Evolutionary conservation across 1,140 invertebrate species (phyloP).

Genomic region (Atta cephalotes): DNA sequence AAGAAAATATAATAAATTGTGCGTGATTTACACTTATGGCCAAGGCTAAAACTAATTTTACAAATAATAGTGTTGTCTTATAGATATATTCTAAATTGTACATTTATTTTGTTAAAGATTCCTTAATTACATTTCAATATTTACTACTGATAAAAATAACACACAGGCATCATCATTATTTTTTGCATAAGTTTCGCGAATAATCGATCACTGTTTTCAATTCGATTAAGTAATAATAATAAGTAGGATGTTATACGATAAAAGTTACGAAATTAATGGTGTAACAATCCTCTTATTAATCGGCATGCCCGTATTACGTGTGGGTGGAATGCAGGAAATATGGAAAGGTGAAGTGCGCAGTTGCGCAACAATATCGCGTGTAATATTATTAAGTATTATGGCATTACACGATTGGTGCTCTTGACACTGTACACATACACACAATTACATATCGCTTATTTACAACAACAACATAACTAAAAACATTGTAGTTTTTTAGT

Average conservation of each 20-base stretch:
- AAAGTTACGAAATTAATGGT: slow-evolving; percentile 38
- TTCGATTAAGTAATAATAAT: background rate
- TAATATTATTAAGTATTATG: background rate
- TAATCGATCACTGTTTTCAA: background rate
- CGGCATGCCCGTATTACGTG: slow-evolving; percentile 22
- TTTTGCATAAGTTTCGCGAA: background rate
- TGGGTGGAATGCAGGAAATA: slow-evolving; percentile 49
- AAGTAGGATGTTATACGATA: background rate
- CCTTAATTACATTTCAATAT: background rate
- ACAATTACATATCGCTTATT: too few species aligned
- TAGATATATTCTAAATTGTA: background rate
- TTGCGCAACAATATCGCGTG: slow-evolving; percentile 50
- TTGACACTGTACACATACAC: slow-evolving; percentile 34
- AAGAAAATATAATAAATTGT: too few species aligned
- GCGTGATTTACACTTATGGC: too few species aligned
- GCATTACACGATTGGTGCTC: slow-evolving; percentile 42
- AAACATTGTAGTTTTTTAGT: too few species aligned
- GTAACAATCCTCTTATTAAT: slow-evolving; percentile 46
- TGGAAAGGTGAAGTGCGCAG: slow-evolving; percentile 59
- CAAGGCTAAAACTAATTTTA: background rate
- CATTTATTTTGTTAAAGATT: background rate
- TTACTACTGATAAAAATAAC: background rate
- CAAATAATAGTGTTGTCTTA: background rate
- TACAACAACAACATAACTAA: too few species aligned
- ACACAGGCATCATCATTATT: background rate